Evolutionary conservation across 2,113 vertebrate species (phyloP), one percentile per base, ranked within the genome.

Genomic region (Ranitomeya variabilis): DNA sequence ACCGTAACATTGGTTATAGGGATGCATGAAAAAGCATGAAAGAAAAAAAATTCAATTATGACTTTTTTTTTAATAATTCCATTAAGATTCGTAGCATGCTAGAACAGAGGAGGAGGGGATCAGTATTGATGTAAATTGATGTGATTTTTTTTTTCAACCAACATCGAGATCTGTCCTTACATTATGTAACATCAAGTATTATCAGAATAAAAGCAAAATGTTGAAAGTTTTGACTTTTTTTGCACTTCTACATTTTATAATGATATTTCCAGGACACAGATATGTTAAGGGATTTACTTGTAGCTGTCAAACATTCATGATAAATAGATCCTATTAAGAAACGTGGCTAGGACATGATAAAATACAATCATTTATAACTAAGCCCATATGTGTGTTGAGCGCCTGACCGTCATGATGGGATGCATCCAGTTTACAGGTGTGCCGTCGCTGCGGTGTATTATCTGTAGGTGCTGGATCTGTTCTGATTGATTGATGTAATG

Each of bases 21-120:
- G 51, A 84, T 83, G 81, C 81, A 83, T 83, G 82, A 69, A 84
- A 55, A 64, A 69, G 82, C 81, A 67, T 83, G 66, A 84, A 54
- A 84, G 45, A 66, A 83, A 83, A 83, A 83, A 84, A 71, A 71
- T 66, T 67, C 82, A 84, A 84, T 84, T 83, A 83, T 52, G 45
- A 55, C 26, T 16, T 69, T 83, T 26, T 66, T 31, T 84, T 69
- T 55, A 62, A 84, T 84, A 84, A 84, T 71, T 64, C 67, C 67
- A 71, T 84, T 84, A 84, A 54, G 62, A 71, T 31, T 55, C 51
- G 23, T 71, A 69, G 64, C 45, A 71, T 84, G n/a, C 21, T 69
- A 45, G 82, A 84, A 84, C 64, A 71, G 82, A 71, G n/a, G 81
- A 83, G 81, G 82, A 55, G 45, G 52, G 66, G 45, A 71, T 84